phyloP scores from a whole-genome alignment of 2,888 invertebrate species.

The Tetragonisca angustula region DNA sequence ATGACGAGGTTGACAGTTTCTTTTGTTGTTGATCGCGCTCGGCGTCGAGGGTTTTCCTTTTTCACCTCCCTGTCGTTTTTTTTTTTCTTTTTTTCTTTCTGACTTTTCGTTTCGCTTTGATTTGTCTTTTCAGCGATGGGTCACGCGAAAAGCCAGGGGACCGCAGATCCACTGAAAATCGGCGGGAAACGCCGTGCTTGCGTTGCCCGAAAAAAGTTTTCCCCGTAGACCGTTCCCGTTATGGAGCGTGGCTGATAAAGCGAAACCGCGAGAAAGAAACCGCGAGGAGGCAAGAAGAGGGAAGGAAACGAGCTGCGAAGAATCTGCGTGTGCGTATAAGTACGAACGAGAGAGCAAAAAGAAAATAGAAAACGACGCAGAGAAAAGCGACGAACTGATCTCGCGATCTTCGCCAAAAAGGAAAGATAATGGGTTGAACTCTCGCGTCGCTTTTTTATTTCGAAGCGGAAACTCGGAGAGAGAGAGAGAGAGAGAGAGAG shows the following conservation, averaged over 20 bases:
- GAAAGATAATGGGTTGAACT: conserved; percentile 76
- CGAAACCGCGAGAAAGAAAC: neutral
- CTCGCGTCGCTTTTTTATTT: conserved; percentile 33
- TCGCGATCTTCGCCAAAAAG: conserved; percentile 43
- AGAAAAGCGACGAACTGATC: conserved; percentile 35
- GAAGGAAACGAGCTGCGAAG: neutral
- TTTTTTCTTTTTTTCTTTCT: conserved; percentile 66
- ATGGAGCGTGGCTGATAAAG: conserved; percentile 11
- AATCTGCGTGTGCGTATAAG: neutral
- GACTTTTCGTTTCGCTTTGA: conserved; percentile 74
- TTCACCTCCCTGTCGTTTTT: conserved; percentile 50
- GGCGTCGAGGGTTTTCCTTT: conserved; percentile 27
- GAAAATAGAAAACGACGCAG: neutral
- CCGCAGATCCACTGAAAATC: conserved; percentile 69
- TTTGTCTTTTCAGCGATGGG: conserved; percentile 80
- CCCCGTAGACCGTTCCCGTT: conserved; percentile 33
- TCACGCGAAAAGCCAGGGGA: conserved; percentile 69
- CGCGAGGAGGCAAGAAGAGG: neutral
- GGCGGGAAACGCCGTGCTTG: conserved; percentile 61
- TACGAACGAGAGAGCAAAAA: neutral
- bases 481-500: neutral
- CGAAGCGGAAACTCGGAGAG: conserved; percentile 34
- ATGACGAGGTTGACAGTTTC: neutral
- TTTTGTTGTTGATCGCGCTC: neutral
- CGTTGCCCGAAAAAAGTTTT: conserved; percentile 70